Conservation (phyloP, 2,113 vertebrate species). For the Panthera uncia region DNA sequence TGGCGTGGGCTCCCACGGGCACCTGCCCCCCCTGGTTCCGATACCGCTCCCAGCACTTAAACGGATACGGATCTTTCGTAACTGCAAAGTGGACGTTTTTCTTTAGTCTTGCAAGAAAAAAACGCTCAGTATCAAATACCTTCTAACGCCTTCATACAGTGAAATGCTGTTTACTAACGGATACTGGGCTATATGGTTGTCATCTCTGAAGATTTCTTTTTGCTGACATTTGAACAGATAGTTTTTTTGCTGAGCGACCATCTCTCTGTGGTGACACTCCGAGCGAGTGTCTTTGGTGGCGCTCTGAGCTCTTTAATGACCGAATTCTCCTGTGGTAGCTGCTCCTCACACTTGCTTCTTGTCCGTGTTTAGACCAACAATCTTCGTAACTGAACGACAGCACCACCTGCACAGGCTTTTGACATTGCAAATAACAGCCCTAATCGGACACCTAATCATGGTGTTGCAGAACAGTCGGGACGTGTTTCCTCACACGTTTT, state of each 20-base stretch:
- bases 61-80: neutral
- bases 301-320: conserved; percentile 27
- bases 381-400: conserved; percentile 2
- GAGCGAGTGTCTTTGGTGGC: neutral
- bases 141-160: neutral
- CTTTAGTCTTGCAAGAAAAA: neutral
- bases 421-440: neutral
- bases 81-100: neutral
- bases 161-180: neutral
- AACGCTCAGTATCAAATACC: neutral
- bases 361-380: neutral
- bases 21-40: neutral
- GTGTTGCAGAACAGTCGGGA: neutral
- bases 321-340: conserved; percentile 61
- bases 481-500: neutral
- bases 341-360: neutral
- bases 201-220: conserved; percentile 35
- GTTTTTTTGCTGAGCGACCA: neutral
- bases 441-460: neutral
- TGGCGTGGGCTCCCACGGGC: neutral
- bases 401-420: neutral
- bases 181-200: neutral
- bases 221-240: conserved; percentile 22
- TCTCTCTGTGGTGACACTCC: neutral
- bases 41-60: neutral